Evolutionary conservation across 2,797 vertebrate genomes (phyloP), one percentile per base, ranked within the genome.

Genomic region (Bradypus variegatus): DNA sequence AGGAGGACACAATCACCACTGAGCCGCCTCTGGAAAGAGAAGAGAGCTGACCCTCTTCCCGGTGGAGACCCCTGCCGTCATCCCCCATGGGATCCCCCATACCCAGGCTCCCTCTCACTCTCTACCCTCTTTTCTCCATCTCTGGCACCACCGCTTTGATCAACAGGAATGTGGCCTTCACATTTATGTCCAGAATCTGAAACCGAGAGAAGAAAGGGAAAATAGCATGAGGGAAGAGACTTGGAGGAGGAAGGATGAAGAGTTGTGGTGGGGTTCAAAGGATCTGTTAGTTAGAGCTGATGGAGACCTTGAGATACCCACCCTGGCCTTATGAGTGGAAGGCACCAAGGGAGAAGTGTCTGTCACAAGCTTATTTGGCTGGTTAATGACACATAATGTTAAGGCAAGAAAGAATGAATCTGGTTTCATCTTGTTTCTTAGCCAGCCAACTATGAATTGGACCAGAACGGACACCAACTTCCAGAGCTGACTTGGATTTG

Each of bases 71-170:
- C 65, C 8, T 3, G 2, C 50, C 87, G 55, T 36, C 58, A 75
- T 13, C 88, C 65, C 36, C 58, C 0, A 0, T 1, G 2, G 36
- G 33, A 33, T 21, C 4, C 38, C 72, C 27, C 6, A 1, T 14
- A 58, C 81, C 55, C 78, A 12, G 3, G 15, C 19, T n/a, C 78
- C 69, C 64, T 45, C 36, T 72, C 31, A 8, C 31, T 33, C 77
- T 87, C 86, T 69, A 99, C 98, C 98, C 98, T 95, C 98, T 97
- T 93, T 98, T 98, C 93, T 96, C 96, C 97, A 99, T 99, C 90
- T 99, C 98, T 73, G 98, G 98, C 50, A 97, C 98, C 72, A 98
- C 98, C 75, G 98, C 86, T 94, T 98, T 98, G 33, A 97, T 97
- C 95, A 99, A 67, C 79, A 99, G 97, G 95, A 98, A 98, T 33